These are phyloP conservation scores for Lutraria lutraria DNA, from an alignment of 2,888 invertebrate species.

Conservation along the genomic window DNA sequence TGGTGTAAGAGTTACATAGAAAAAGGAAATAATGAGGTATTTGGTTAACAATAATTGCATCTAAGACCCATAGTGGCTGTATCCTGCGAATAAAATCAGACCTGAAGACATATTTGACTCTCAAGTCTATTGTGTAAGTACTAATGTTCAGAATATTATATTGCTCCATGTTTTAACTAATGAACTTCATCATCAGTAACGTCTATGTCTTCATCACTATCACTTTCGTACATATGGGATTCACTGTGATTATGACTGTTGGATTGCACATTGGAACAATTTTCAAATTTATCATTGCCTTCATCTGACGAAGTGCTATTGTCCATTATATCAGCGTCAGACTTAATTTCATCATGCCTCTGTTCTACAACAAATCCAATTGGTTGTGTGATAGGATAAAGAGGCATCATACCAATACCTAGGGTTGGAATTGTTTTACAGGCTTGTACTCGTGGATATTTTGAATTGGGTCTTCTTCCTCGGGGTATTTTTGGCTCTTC, in stretches of 20 bases:
- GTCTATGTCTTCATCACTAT: conserved; percentile 61
- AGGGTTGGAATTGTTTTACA: conserved; percentile 87
- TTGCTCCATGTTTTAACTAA: not conserved
- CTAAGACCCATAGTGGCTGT: not conserved
- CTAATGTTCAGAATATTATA: not conserved
- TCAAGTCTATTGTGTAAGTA: not conserved
- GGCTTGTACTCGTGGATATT: conserved; percentile 88
- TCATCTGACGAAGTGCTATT: conserved; percentile 62
- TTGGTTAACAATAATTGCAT: conserved; percentile 24
- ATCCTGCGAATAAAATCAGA: not conserved
- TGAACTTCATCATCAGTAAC: conserved; percentile 66
- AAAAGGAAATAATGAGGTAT: conserved; percentile 23
- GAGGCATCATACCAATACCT: conserved; percentile 84
- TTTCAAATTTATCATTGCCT: conserved; percentile 33
- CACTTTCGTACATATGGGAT: conserved; percentile 47
- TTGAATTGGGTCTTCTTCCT: conserved; percentile 87
- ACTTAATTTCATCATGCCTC: conserved; percentile 70
- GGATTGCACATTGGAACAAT: conserved; percentile 41
- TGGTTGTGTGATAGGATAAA: conserved; percentile 88
- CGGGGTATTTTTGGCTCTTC: conserved; percentile 87
- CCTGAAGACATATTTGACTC: not conserved
- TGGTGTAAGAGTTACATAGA: conserved; percentile 15
- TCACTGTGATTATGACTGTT: conserved; percentile 16
- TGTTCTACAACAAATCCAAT: conserved; percentile 87
- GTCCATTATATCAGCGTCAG: conserved; percentile 61